Base-by-base conservation (phyloP, 2,113 vertebrate genomes). In the Pteruthius melanotis region DNA sequence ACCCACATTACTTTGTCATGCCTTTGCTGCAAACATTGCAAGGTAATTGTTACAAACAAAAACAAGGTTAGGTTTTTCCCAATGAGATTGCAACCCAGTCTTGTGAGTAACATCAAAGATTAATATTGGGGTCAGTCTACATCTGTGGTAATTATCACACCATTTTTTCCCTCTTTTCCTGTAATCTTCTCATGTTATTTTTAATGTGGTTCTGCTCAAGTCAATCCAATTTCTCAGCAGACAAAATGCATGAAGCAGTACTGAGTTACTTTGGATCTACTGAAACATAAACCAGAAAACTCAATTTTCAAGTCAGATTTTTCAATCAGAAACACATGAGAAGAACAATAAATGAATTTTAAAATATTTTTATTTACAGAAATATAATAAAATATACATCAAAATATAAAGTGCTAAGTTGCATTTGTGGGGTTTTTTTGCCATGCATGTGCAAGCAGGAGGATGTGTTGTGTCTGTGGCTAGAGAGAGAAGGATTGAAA, bases 281-380 rank as follows among this genome's bases (percentile, higher is more conserved):
- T 96, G 94, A 91, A 94, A 97, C 94, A 94, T 77, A 95, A 96
- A 96, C 74, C 57, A 72, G 91, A 97, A 97, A 98, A 97, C 71
- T 96, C 94, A 96, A 89, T 97, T 98, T 98, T 97, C 94, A 96
- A 96, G 75, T 96, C 82, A 31, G 15, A 45, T 86, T 96, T 92
- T 98, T 96, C 87, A 93, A 78, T 96, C 93, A 93, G 86, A 94
- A 95, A 77, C 66, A 96, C 78, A 85, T n/a, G 70, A 96, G 82
- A 88, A 91, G 61, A 97, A 96, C 56, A 97, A 88, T 86, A 94
- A 94, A 80, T 87, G 28, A 94, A 70, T 95, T 95, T 77, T 37
- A 50, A 91, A 87, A 68, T 92, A 74, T 17, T 17, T 88, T 91
- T 96, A 81, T 95, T 97, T 97, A 83, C 35, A 85, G 72, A 93